Conservation (phyloP, 2,888 invertebrate genomes). For the Sicus ferrugineus region DNA sequence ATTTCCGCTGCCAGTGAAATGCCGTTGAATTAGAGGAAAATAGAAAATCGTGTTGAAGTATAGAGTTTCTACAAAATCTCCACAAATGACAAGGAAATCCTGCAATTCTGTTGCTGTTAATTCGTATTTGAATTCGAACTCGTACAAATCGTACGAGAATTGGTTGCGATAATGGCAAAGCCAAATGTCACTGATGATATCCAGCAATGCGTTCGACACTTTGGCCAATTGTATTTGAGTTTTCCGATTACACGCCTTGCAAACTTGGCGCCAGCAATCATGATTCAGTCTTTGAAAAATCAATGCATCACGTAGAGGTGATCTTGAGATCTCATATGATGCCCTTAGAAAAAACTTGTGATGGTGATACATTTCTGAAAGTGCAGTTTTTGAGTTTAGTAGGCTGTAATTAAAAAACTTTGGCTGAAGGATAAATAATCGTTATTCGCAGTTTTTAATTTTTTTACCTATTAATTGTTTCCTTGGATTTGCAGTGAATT, state of each 20-base stretch:
- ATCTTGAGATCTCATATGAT: not conserved
- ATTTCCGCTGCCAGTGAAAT: slow-evolving; percentile 28
- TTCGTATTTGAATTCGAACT: slow-evolving; percentile 17
- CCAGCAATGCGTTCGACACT: slow-evolving; percentile 28
- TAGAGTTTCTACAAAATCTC: slow-evolving; percentile 22
- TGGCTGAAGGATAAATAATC: too few species aligned
- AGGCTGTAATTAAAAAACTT: too few species aligned
- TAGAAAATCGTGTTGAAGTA: slow-evolving; percentile 27
- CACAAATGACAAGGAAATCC: slow-evolving; percentile 33
- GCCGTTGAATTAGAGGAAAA: slow-evolving; percentile 19
- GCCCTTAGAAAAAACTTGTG: not conserved
- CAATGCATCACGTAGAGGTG: not conserved
- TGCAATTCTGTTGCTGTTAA: slow-evolving; percentile 24
- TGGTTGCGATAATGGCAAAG: slow-evolving; percentile 6
- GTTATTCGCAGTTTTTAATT: too few species aligned
- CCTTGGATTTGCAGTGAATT: slow-evolving; percentile 11
- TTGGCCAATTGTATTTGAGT: slow-evolving; percentile 35
- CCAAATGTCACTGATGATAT: slow-evolving; percentile 31
- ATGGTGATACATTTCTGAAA: not conserved
- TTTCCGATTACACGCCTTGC: slow-evolving; percentile 21
- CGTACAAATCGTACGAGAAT: slow-evolving; percentile 28
- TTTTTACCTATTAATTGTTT: slow-evolving; percentile 27
- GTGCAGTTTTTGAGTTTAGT: not conserved
- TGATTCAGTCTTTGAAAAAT: slow-evolving; percentile 9
- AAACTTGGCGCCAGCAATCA: slow-evolving; percentile 31